Evolutionary conservation across 2,797 vertebrate species (phyloP), one percentile per base, ranked within the genome.

Genomic region (Rhodeus uyekii): DNA sequence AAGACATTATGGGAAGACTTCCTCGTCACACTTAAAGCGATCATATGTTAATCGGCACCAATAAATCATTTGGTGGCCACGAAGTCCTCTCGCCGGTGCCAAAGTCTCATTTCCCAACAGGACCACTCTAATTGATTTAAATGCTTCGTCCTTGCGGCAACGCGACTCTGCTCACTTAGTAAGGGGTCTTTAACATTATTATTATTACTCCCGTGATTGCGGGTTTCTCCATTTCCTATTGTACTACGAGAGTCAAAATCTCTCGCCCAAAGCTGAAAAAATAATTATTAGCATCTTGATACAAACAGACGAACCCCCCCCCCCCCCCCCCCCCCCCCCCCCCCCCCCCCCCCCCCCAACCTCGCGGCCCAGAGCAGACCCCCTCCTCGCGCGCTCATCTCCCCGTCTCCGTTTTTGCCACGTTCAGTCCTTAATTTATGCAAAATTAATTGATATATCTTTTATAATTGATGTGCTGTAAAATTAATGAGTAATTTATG

Each of bases 401-500:
- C 94, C 95, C 92, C 78, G 86, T 90, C 91, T 90, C 90, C 90
- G 90, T 87, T 95, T 94, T 95, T 94, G 74, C 92, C 89, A 93
- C 92, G 92, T 93, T 94, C 93, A 90, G 90, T 92, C 96, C 96
- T 93, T 99, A 99, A 99, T 99, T 97, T 99, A 99, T 99, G 97
- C 98, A 97, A 98, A 99, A 99, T 99, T 99, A 99, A 99, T 99
- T 99, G 98, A 99, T 99, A 98, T 98, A 99, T 99, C 96, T 98
- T 97, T 98, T 99, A 98, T 99, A 99, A 99, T 99, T 99, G 98
- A 99, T 99, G 98, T 98, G 98, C 97, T 99, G 97, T 99, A 99
- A 98, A 99, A 97, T 98, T 99, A 99, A 99, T 98, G 97, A 98
- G 97, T 99, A 99, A 99, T 99, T 99, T 99, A 99, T 99, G 98